These are phyloP conservation scores for Drosophila quinaria DNA, from an alignment of 2,888 invertebrate genomes.

Conservation along the genomic window DNA sequence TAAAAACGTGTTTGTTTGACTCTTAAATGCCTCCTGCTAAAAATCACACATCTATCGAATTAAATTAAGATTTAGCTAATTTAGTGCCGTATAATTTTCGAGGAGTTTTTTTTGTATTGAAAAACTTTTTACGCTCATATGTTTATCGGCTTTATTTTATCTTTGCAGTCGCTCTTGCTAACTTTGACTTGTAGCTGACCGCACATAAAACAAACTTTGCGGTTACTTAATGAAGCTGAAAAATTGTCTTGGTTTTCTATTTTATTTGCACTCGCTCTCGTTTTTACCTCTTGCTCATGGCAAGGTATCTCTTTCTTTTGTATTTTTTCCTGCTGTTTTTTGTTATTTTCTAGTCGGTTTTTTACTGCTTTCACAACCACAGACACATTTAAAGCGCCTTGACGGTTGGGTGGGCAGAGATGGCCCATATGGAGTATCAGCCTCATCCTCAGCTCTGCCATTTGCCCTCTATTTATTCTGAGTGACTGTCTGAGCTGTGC, in stretches of 20 bases:
- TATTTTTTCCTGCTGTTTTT: slow-evolving; percentile 40
- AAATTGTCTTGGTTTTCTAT: slow-evolving; percentile 73
- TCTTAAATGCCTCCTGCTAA: neutral
- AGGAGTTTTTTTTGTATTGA: slow-evolving; percentile 22
- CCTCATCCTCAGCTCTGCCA: slow-evolving; percentile 25
- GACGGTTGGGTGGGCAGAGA: slow-evolving; percentile 10
- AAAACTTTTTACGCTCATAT: slow-evolving; percentile 53
- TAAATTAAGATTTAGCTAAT: slow-evolving; percentile 37
- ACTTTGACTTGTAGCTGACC: slow-evolving; percentile 55
- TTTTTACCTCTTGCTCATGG: slow-evolving; percentile 16
- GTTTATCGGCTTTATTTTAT: slow-evolving; percentile 51
- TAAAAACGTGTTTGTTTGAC: no score
- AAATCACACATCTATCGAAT: neutral
- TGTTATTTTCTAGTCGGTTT: slow-evolving; percentile 25
- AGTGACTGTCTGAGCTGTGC: slow-evolving; percentile 63
- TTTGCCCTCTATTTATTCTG: slow-evolving; percentile 62
- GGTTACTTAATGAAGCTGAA: slow-evolving; percentile 79
- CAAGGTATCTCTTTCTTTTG: slow-evolving; percentile 42
- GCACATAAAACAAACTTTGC: slow-evolving; percentile 77
- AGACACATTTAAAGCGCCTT: slow-evolving; percentile 62
- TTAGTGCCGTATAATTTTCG: slow-evolving; percentile 41
- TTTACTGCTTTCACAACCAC: slow-evolving; percentile 32
- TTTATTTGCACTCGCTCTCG: slow-evolving; percentile 60
- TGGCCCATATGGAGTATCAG: slow-evolving; percentile 34
- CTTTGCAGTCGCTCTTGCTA: slow-evolving; percentile 1